A percentile compares a stretch with the other conserved stretches of the same genome.
phyloP scores from a whole-genome alignment of 2,797 vertebrate species.

The Petrocephalus schoutedeni region DNA sequence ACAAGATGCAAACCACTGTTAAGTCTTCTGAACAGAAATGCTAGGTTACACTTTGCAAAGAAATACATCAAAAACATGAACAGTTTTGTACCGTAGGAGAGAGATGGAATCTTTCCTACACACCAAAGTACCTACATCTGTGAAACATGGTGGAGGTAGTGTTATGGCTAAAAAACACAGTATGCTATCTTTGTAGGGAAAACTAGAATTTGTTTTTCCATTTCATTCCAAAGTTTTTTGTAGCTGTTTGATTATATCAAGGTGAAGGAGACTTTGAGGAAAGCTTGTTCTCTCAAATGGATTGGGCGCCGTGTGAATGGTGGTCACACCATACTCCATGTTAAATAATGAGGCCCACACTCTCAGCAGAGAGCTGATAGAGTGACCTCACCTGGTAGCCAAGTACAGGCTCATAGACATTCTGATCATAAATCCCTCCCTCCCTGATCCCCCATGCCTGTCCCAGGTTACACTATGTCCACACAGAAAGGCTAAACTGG shows the following conservation, averaged over 20 bases:
- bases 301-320: background rate
- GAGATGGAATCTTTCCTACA: background rate
- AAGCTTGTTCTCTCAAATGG: background rate
- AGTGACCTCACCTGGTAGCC: background rate
- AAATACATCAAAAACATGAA: background rate
- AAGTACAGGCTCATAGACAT: background rate
- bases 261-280: background rate
- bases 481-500: background rate
- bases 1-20: background rate
- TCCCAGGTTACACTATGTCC: background rate
- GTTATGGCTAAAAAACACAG: background rate
- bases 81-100: background rate
- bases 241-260: background rate
- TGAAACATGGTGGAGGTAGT: background rate
- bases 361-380: background rate
- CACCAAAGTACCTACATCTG: background rate
- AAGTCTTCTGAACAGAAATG: background rate
- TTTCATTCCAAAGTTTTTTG: background rate
- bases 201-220: background rate
- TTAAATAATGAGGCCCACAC: background rate
- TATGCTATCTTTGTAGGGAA: background rate
- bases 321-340: background rate
- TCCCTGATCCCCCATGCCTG: background rate
- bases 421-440: background rate
- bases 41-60: background rate